Conservation (phyloP, 64 coral and sea anemone genomes). For the Actinia equina region DNA sequence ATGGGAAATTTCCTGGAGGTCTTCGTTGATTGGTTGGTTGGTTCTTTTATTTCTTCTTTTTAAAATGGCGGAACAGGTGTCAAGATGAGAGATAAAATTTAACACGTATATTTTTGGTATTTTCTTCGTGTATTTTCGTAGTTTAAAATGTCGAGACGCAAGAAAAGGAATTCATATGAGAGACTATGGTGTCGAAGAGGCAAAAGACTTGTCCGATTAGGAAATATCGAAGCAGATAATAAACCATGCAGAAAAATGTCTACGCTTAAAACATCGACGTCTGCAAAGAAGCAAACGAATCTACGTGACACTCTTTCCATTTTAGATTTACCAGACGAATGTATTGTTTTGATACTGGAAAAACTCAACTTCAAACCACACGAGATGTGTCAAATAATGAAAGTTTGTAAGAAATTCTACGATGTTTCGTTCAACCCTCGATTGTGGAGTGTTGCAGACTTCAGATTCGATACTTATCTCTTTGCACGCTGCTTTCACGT, state of each 20-base stretch:
- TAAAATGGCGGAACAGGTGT: constrained; percentile 27
- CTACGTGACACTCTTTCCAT: neutral
- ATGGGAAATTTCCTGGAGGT: neutral
- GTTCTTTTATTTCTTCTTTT: neutral
- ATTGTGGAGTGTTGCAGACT: constrained; percentile 48
- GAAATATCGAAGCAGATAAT: neutral
- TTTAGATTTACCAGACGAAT: constrained; percentile 54
- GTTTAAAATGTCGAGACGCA: neutral
- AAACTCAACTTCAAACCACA: constrained; percentile 1
- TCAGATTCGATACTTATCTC: constrained; percentile 21
- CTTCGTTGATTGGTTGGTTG: neutral
- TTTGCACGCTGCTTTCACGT: neutral
- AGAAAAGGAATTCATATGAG: neutral
- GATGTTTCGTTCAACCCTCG: constrained; percentile 35
- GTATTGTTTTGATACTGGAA: constrained; percentile 32
- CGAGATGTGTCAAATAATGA: constrained; percentile 40
- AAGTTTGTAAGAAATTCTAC: constrained; percentile 38
- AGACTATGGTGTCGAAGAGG: constrained; percentile 44
- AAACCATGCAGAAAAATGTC: neutral
- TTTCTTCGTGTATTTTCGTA: neutral
- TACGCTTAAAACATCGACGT: neutral
- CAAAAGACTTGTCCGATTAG: constrained; percentile 48
- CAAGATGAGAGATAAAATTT: no score
- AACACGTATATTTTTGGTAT: neutral
- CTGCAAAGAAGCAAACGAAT: neutral